Evolutionary conservation across 2,797 vertebrate genomes (phyloP), one percentile per base, ranked within the genome.

Genomic region (Centroberyx gerrardi): DNA sequence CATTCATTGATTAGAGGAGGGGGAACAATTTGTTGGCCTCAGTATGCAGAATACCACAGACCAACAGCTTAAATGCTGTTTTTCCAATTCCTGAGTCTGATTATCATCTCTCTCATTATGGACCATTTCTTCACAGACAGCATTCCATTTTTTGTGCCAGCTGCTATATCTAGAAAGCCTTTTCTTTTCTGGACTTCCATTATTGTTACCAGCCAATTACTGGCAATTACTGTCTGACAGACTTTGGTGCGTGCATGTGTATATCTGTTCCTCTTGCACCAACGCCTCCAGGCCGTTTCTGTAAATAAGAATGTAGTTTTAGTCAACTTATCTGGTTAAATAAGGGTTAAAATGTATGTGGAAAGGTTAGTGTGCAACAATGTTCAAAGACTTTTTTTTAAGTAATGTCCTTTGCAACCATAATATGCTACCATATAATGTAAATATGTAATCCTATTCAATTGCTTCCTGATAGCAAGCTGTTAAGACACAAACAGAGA

Each of bases 241-340:
- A 63, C 60, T 54, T 66, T 42, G 83, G 82, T 87, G 88, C 86
- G 83, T 74, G 86, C 87, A 83, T 86, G 85, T 82, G 76, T 75
- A 62, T 77, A 72, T 73, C 48, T 63, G 75, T 68, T 72, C 73
- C 51, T 52, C 69, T 72, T 71, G 72, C 59, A 36, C 4, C 44
- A 14, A 44, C n/a, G 62, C 63, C 69, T 17, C 53, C 31, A 2
- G 22, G 54, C 70, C 29, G 58, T 64, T 46, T 76, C 38, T 90
- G 86, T 91, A 89, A 53, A 88, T 90, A 88, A 72, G 18, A 73
- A 70, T 72, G 74, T 83, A 77, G 72, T 74, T 85, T 73, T 80
- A 79, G 78, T 58, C n/a, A 52, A 82, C 81, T 80, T 74, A 61
- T 78, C 74, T 33, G 56, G 56, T 81, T 80, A 62, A 64, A 76